phyloP scores from a whole-genome alignment of 2,113 vertebrate species.

The Felis catus region DNA sequence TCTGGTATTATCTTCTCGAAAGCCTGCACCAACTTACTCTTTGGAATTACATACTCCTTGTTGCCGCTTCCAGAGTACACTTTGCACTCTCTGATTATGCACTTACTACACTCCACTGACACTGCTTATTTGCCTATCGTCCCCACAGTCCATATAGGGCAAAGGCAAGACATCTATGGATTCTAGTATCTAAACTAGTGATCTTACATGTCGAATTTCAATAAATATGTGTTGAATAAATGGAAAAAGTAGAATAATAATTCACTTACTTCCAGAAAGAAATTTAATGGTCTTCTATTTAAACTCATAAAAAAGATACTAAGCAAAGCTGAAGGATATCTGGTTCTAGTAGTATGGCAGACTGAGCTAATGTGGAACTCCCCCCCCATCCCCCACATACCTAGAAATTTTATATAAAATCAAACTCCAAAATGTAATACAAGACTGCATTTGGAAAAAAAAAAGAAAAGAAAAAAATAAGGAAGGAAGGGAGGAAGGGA shows the following conservation, averaged over 20 bases:
- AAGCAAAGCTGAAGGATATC: background rate
- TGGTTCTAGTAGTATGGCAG: background rate
- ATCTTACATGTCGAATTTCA: background rate
- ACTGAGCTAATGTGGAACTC: background rate
- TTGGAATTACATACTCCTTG: background rate
- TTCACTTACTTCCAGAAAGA: slow-evolving; percentile 20
- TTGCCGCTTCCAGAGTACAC: background rate
- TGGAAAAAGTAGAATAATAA: background rate
- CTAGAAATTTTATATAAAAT: slow-evolving; percentile 19
- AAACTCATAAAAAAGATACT: slow-evolving; percentile 25
- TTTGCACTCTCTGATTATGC: background rate
- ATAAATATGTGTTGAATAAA: slow-evolving; percentile 23
- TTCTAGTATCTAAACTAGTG: background rate
- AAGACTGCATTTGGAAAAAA: background rate
- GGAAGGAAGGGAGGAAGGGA: background rate
- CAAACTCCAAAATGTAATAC: background rate
- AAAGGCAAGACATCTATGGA: background rate
- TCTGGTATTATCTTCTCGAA: background rate
- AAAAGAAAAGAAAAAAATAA: background rate
- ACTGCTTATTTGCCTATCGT: background rate
- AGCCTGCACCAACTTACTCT: background rate
- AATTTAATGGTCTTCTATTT: slow-evolving; percentile 15
- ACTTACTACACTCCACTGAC: background rate
- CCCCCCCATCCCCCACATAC: background rate
- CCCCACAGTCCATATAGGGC: background rate